These are phyloP conservation scores for Hyles lineata DNA, from an alignment of 2,888 invertebrate species.

Conservation along the genomic window DNA sequence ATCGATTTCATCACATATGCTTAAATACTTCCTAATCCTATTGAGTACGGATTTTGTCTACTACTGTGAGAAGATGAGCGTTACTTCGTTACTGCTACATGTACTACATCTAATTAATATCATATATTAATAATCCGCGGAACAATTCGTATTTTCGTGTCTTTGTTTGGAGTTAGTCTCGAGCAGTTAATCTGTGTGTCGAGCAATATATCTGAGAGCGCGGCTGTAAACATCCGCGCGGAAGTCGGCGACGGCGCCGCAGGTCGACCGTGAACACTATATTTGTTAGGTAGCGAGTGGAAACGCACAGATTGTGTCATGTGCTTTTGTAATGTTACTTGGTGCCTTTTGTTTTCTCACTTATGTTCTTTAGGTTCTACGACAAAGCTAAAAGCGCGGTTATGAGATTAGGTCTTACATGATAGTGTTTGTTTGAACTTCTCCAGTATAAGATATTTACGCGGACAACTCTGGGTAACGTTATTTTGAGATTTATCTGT, in stretches of 20 bases:
- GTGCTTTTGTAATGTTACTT: not conserved
- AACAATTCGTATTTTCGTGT: not conserved
- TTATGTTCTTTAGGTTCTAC: no score
- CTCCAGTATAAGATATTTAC: no score
- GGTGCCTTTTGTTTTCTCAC: not conserved
- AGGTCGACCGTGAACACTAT: conserved; percentile 16
- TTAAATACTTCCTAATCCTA: no score
- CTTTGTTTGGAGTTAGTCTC: not conserved
- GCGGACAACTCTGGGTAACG: no score
- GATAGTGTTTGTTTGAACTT: no score
- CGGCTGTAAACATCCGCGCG: not conserved
- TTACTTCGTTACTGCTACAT: no score
- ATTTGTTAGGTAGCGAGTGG: conserved; percentile 17
- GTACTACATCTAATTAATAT: not conserved
- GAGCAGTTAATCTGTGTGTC: conserved; percentile 8
- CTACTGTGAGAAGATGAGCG: not conserved
- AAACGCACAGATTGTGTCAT: conserved; percentile 2
- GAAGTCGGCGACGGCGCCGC: conserved; percentile 8
- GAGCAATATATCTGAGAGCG: not conserved
- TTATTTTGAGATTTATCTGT: no score
- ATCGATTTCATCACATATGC: no score
- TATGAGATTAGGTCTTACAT: no score
- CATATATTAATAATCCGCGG: not conserved
- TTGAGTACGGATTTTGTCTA: no score
- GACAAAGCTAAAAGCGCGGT: not conserved